Evolutionary conservation across 1,140 invertebrate genomes (phyloP).

Genomic region (Danaus plexippus): DNA sequence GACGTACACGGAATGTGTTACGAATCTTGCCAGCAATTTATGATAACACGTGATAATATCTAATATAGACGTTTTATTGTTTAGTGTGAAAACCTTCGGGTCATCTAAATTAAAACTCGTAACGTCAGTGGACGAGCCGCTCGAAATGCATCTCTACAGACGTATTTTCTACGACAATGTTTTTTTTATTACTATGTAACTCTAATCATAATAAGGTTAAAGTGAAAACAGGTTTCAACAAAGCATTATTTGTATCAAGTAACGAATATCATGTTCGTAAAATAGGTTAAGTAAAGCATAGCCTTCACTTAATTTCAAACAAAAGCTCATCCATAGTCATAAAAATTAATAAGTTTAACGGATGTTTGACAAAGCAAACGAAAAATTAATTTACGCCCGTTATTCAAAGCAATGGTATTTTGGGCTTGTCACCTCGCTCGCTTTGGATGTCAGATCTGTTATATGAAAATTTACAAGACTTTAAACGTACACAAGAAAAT

Average conservation of each 20-base stretch:
- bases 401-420: slow-evolving; percentile 16
- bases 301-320: too few relatives aligned
- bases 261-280: too few relatives aligned
- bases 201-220: too few relatives aligned
- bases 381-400: slow-evolving; percentile 8
- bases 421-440: slow-evolving; percentile 10
- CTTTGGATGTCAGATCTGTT: slow-evolving; percentile 5
- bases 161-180: too few relatives aligned
- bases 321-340: not conserved
- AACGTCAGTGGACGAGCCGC: slow-evolving; percentile 12
- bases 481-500: slow-evolving; percentile 25
- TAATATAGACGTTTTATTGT: slow-evolving; percentile 16
- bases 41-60: too few relatives aligned
- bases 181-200: too few relatives aligned
- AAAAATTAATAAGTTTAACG: slow-evolving; percentile 3
- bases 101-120: slow-evolving; percentile 20
- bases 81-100: slow-evolving; percentile 16
- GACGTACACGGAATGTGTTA: too few relatives aligned
- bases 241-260: too few relatives aligned
- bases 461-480: slow-evolving; percentile 13
- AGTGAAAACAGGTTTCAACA: too few relatives aligned
- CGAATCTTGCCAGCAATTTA: too few relatives aligned
- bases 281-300: too few relatives aligned
- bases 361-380: slow-evolving; percentile 5
- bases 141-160: slow-evolving; percentile 6